Conservation (phyloP, 2,113 vertebrate genomes). For the Psilopsiagon aurifrons region DNA sequence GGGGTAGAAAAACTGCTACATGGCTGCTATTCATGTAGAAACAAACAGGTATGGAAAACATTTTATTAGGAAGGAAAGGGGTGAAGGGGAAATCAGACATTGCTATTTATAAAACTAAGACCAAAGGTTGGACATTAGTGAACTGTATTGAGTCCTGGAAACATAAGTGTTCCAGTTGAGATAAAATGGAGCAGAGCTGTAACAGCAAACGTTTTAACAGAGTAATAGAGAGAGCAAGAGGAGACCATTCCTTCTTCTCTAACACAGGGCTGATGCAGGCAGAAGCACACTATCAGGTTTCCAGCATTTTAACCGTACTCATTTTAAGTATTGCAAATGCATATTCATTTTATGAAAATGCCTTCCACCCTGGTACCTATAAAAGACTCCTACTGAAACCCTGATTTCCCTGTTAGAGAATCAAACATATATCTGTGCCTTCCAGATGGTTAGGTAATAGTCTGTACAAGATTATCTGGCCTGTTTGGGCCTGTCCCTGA, state of each 20-base stretch:
- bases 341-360: background rate
- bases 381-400: background rate
- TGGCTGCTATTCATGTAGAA: background rate
- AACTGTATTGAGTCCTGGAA: background rate
- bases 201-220: background rate
- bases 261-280: rapidly evolving
- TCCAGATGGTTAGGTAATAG: background rate
- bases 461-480: background rate
- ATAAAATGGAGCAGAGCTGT: background rate
- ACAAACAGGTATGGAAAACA: background rate
- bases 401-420: background rate
- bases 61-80: background rate
- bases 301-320: background rate
- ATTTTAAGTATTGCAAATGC: background rate
- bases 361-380: background rate
- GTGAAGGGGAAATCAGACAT: background rate
- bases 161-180: background rate
- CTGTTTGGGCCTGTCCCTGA: background rate
- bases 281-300: background rate
- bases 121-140: background rate
- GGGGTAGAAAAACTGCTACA: background rate
- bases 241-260: background rate
- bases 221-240: background rate
- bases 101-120: background rate
- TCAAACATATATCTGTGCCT: background rate